phyloP scores from a whole-genome alignment of 2,888 invertebrate genomes.

The Chymomyza caudatula region DNA sequence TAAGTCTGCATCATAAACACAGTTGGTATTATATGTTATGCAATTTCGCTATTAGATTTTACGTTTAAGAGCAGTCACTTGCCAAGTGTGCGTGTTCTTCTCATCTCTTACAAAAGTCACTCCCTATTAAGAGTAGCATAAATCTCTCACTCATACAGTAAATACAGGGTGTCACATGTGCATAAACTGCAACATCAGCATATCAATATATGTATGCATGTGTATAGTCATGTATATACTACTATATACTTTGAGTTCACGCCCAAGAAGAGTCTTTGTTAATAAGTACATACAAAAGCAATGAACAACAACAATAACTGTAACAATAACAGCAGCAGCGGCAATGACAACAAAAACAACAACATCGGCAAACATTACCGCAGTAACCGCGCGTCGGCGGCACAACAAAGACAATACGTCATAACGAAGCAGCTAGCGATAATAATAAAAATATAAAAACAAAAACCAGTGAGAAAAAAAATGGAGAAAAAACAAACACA shows the following conservation, averaged over 20 bases:
- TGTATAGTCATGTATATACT: neutral
- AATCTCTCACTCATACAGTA: neutral
- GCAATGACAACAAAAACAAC: constrained; percentile 29
- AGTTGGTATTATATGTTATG: too few relatives aligned
- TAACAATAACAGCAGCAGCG: constrained; percentile 4
- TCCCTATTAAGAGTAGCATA: neutral
- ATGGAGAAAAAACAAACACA: constrained; percentile 8
- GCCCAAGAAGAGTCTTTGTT: neutral
- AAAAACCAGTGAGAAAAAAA: constrained; percentile 26
- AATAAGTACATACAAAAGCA: neutral
- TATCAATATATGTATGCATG: neutral
- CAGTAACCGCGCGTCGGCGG: constrained; percentile 33
- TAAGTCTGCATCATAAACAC: too few relatives aligned
- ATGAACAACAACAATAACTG: neutral
- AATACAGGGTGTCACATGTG: neutral
- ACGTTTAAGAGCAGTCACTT: neutral
- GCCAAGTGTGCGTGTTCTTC: neutral
- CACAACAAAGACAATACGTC: constrained; percentile 53
- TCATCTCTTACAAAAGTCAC: neutral
- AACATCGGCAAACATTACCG: constrained; percentile 27
- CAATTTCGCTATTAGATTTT: neutral
- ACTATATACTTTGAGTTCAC: neutral
- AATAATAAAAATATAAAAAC: constrained; percentile 21
- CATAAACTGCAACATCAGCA: neutral
- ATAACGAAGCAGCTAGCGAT: constrained; percentile 54